These are phyloP conservation scores for Drosophila mauritiana DNA, from an alignment of 1,140 invertebrate species.

Conservation along the genomic window DNA sequence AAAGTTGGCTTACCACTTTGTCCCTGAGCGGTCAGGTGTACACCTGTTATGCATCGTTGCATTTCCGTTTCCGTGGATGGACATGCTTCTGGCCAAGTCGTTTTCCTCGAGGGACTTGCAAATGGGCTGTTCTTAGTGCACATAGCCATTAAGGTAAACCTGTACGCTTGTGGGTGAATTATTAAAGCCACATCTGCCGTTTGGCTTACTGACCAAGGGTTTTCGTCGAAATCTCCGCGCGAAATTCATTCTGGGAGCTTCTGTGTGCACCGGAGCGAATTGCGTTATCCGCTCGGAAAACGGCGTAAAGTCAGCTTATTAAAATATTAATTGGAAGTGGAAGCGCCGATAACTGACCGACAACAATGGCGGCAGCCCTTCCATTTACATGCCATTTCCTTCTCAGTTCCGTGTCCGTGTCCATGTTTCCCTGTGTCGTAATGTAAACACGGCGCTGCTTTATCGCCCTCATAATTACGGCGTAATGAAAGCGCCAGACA, in stretches of 20 bases:
- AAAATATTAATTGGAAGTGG: slow-evolving; percentile 83
- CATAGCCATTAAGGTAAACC: slow-evolving; percentile 11
- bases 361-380: slow-evolving; percentile 34
- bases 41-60: slow-evolving; percentile 59
- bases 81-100: slow-evolving; percentile 26
- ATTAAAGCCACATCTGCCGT: slow-evolving; percentile 55
- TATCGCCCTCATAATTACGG: slow-evolving; percentile 67
- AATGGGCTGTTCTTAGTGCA: slow-evolving; percentile 4
- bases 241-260: slow-evolving; percentile 20
- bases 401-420: slow-evolving; percentile 7
- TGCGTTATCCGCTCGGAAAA: slow-evolving; percentile 72
- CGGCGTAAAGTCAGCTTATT: slow-evolving; percentile 78
- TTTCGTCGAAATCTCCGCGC: background rate
- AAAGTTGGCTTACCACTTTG: background rate
- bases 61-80: slow-evolving; percentile 59
- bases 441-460: slow-evolving; percentile 52
- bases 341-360: slow-evolving; percentile 60
- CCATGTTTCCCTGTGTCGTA: slow-evolving; percentile 31
- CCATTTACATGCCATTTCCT: slow-evolving; percentile 21
- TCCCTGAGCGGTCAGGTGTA: background rate
- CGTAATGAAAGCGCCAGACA: slow-evolving; percentile 73
- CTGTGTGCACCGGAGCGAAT: slow-evolving; percentile 60
- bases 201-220: slow-evolving; percentile 4
- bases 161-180: slow-evolving; percentile 44
- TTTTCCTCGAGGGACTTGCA: slow-evolving; percentile 17